Evolutionary conservation across 2,797 vertebrate species (phyloP), one percentile per base, ranked within the genome.

Genomic region (Steatocranus sp.): DNA sequence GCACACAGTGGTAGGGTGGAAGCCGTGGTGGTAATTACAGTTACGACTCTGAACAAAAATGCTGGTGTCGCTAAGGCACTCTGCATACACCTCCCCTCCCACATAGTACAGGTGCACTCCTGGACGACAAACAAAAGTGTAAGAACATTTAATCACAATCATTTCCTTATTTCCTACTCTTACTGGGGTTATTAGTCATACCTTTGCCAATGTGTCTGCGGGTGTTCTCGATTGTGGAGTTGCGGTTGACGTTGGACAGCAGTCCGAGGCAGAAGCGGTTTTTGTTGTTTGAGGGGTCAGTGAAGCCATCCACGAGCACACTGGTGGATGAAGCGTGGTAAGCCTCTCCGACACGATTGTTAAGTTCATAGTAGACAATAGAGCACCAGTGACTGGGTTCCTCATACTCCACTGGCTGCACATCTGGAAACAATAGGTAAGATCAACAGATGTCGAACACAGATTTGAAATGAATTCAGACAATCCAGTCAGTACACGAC

Each of bases 41-140:
- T 99, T 99, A 53, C 98, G 97, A 90, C 98, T 99, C 88, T 99
- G 98, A 87, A 99, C 98, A 80, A 99, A 99, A 92, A 99, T 99
- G 94, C 98, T 99, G 92, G 98, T 99, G 95, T 99, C 98, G 0
- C 98, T 99, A 61, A 99, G 97, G 87, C 98, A 99, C 66, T 99
- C 98, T 0, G 98, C 98, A 0, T 98, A 99, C 6, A 99, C 98
- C 87, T 99, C 98, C 53, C 98, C 98, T 2, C 98, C 98, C 1
- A 99, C 98, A 0, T 99, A 99, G 86, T 99, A 99, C 61, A 99
- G 97, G 80, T 99, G 98, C 30, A 99, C 98, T 8, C 98, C 98
- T 95, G 89, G 25, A 14, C 1, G 38, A 86, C 23, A 58, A 11
- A 48, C 23, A n/a, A 23, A 63, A 73, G 41, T 4, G 41, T 73